Percentiles rank a stretch among this genome's conserved stretches.
Conservation (phyloP, 2,888 invertebrate species). For the Trissonchulus latispiculum region DNA sequence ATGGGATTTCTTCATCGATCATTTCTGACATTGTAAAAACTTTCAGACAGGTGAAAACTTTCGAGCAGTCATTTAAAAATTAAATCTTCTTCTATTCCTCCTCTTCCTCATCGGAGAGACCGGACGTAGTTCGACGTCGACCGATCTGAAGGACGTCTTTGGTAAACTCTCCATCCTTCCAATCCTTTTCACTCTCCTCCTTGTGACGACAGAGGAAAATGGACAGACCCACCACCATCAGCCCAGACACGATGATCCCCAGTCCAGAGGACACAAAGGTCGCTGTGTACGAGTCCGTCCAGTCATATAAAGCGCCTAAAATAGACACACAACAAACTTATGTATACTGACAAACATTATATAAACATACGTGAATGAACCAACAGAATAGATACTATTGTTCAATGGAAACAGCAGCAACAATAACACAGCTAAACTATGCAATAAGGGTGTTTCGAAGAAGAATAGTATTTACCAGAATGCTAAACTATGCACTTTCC, state of each 20-base stretch:
- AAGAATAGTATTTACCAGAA: too few species aligned
- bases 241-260: slow-evolving; percentile 25
- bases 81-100: background rate
- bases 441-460: too few species aligned
- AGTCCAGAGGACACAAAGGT: slow-evolving; percentile 27
- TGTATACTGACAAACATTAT: background rate
- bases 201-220: background rate
- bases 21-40: too few species aligned
- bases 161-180: background rate
- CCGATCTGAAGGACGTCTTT: background rate
- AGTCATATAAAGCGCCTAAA: slow-evolving; percentile 30
- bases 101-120: background rate
- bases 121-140: background rate
- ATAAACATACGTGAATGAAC: too few species aligned
- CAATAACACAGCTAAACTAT: too few species aligned
- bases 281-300: slow-evolving; percentile 25
- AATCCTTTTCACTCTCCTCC: background rate
- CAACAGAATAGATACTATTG: too few species aligned
- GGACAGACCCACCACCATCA: slow-evolving; percentile 17
- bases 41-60: too few species aligned
- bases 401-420: too few species aligned
- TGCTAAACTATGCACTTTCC: too few species aligned
- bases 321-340: background rate
- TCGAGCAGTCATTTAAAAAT: too few species aligned
- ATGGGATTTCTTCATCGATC: too few species aligned